Evolutionary conservation across 2,113 vertebrate genomes (phyloP).

Genomic region (Physeter macrocephalus): DNA sequence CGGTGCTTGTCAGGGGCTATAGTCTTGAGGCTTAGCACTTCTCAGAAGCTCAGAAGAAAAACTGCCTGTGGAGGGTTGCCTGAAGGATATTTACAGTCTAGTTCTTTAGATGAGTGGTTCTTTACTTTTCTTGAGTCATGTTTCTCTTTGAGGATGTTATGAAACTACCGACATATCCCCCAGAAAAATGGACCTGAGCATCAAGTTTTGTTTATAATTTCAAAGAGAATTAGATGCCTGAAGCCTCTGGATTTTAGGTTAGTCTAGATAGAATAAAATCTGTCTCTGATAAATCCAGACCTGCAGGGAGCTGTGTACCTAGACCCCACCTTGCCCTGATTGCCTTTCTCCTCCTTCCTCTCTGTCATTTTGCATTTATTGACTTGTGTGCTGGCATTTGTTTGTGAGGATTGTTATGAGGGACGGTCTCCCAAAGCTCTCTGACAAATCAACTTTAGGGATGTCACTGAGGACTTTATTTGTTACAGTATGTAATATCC

Average conservation of each 20-base stretch:
- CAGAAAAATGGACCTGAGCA: not conserved
- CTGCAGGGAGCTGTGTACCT: not conserved
- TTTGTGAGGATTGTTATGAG: not conserved
- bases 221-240: not conserved
- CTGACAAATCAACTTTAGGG: not conserved
- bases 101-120: not conserved
- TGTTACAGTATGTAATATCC: not conserved
- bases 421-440: not conserved
- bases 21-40: not conserved
- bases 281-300: not conserved
- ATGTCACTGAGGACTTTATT: not conserved
- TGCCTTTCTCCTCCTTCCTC: not conserved
- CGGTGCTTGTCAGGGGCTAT: not conserved
- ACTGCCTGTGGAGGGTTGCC: not conserved
- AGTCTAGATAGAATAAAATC: conserved; percentile 6
- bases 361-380: not conserved
- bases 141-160: conserved; percentile 14
- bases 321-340: not conserved
- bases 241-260: conserved; percentile 16
- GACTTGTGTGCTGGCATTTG: not conserved
- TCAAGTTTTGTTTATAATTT: conserved; percentile 34
- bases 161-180: not conserved
- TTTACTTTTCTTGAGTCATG: not conserved
- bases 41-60: not conserved
- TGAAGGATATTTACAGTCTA: not conserved